Evolutionary conservation across 2,888 invertebrate genomes (phyloP).

Genomic region (Lottia scabra): DNA sequence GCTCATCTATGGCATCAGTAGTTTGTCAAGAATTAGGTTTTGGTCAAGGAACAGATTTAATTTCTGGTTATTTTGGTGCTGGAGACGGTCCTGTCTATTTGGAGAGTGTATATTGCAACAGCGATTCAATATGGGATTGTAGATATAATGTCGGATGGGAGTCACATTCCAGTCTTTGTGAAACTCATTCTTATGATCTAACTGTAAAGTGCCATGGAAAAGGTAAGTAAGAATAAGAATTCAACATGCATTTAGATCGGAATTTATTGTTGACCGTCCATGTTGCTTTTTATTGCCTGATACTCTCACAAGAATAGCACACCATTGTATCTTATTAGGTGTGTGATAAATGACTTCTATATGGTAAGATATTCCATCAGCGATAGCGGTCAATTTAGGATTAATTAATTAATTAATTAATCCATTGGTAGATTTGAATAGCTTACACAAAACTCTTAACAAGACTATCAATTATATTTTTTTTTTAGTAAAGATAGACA

Average conservation of each 20-base stretch:
- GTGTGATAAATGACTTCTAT: too few relatives aligned
- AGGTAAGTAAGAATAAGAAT: constrained; percentile 28
- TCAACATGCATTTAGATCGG: too few relatives aligned
- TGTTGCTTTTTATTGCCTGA: too few relatives aligned
- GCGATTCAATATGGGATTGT: constrained; percentile 44
- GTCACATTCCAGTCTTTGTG: constrained; percentile 35
- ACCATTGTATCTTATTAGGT: background rate
- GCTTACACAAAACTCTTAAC: too few relatives aligned
- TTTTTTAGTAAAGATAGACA: constrained; percentile 37
- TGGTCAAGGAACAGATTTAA: constrained; percentile 38
- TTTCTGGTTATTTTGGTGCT: constrained; percentile 40
- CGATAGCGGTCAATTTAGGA: too few relatives aligned
- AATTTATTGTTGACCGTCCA: too few relatives aligned
- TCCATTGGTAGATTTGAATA: too few relatives aligned
- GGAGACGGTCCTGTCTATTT: constrained; percentile 48
- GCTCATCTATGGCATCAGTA: constrained; percentile 45
- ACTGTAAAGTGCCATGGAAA: constrained; percentile 47
- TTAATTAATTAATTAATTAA: too few relatives aligned
- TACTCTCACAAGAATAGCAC: too few relatives aligned
- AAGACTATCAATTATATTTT: too few relatives aligned
- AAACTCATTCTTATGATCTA: constrained; percentile 42
- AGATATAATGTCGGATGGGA: constrained; percentile 39
- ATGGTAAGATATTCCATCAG: too few relatives aligned
- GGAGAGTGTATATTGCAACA: constrained; percentile 45
- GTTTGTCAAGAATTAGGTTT: constrained; percentile 51